phyloP scores from a whole-genome alignment of 2,113 vertebrate genomes.

The Dolichallabes microphthalmus region DNA sequence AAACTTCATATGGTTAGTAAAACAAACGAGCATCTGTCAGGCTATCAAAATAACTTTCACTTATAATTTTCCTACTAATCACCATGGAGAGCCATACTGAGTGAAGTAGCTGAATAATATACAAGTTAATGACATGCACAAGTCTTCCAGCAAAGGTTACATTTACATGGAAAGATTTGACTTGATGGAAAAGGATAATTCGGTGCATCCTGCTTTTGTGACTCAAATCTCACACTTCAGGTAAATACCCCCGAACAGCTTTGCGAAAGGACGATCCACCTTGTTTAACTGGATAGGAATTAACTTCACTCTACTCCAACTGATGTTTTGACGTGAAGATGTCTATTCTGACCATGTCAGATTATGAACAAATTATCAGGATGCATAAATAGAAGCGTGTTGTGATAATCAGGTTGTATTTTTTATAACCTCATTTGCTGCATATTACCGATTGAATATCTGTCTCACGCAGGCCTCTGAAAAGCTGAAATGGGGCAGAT shows the following conservation, averaged over 20 bases:
- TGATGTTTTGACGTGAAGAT: no score
- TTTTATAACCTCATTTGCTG: background rate
- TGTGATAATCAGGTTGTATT: background rate
- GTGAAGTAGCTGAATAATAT: background rate
- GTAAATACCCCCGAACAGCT: background rate
- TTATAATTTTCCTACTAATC: background rate
- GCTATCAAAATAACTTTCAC: background rate
- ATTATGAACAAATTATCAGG: slow-evolving; percentile 1
- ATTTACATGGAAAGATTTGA: background rate
- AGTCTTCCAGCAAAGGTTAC: background rate
- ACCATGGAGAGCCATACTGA: background rate
- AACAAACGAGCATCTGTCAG: background rate
- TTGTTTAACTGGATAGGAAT: background rate
- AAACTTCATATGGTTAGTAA: background rate
- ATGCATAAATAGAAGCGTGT: background rate
- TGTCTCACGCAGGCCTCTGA: background rate
- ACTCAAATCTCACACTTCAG: background rate
- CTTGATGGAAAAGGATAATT: background rate
- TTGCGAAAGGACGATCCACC: background rate
- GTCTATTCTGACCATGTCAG: background rate
- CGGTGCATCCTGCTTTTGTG: background rate
- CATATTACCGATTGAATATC: slow-evolving; percentile 10
- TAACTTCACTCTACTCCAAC: background rate
- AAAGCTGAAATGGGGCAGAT: slow-evolving; percentile 16
- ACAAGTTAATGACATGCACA: background rate